These are phyloP conservation scores for Drosophila kanapiae DNA, from an alignment of 1,140 invertebrate species.

Conservation along the genomic window DNA sequence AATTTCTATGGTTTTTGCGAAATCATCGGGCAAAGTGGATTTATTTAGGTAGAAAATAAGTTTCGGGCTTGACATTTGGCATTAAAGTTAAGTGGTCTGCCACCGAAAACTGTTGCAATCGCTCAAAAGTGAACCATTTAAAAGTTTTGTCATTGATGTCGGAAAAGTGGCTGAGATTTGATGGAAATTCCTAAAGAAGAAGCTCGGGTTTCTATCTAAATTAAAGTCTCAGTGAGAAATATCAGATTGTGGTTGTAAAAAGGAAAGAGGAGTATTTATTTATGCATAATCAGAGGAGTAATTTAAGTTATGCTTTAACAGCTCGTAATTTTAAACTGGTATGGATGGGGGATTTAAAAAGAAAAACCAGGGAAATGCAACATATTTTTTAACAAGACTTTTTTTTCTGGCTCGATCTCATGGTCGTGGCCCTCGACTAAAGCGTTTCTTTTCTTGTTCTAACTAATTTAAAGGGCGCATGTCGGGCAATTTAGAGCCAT, in stretches of 20 bases:
- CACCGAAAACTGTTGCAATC: conserved; percentile 58
- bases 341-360: neutral
- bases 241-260: too few species aligned
- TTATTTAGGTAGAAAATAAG: conserved; percentile 33
- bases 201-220: conserved; percentile 30
- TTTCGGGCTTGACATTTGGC: conserved; percentile 66
- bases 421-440: conserved; percentile 4
- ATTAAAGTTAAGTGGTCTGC: conserved; percentile 67
- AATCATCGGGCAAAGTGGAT: conserved; percentile 39
- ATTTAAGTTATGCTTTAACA: conserved; percentile 5
- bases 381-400: neutral
- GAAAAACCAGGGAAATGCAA: neutral
- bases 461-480: conserved; percentile 59
- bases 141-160: conserved; percentile 73
- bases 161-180: conserved; percentile 40
- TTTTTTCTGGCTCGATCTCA: neutral
- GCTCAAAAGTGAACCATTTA: conserved; percentile 70
- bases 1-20: conserved; percentile 62
- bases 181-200: conserved; percentile 54
- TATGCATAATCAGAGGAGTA: neutral
- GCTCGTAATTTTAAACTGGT: neutral
- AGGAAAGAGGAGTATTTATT: too few species aligned
- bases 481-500: conserved; percentile 67
- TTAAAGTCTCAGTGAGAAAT: neutral
- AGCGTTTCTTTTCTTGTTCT: conserved; percentile 23